Conservation (phyloP, 2,797 vertebrate species). For the Eurystomus glaucurus region DNA sequence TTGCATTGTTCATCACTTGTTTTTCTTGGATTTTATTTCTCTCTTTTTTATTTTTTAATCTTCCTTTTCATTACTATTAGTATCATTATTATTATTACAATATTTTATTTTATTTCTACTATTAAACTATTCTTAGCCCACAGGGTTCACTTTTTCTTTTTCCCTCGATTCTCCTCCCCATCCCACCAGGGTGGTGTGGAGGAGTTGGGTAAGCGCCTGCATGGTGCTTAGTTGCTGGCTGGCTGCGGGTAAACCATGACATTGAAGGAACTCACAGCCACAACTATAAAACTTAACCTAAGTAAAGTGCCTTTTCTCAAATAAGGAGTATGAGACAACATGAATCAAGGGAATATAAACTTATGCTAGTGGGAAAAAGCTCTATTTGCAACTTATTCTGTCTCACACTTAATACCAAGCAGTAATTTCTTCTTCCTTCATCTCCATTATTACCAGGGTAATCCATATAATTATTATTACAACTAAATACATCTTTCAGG, state of each 20-base stretch:
- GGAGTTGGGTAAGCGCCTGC: neutral
- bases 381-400: neutral
- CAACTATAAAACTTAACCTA: neutral
- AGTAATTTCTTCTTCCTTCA: slow-evolving; percentile 7
- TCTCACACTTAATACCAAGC: neutral
- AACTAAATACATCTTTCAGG: neutral
- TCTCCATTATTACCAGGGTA: neutral
- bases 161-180: neutral
- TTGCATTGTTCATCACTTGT: neutral
- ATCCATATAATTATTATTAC: neutral
- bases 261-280: neutral
- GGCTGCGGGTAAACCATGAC: neutral
- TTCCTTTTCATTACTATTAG: neutral
- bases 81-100: neutral
- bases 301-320: neutral
- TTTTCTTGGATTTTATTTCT: neutral
- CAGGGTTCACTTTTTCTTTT: neutral
- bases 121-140: neutral
- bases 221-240: neutral
- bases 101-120: neutral
- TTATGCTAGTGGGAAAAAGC: neutral
- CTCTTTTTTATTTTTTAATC: neutral
- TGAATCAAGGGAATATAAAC: slow-evolving; percentile 7
- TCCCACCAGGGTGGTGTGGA: neutral
- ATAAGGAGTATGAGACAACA: neutral